Conservation (phyloP, 2,888 invertebrate species). For the Drosophila pseudotakahashii region DNA sequence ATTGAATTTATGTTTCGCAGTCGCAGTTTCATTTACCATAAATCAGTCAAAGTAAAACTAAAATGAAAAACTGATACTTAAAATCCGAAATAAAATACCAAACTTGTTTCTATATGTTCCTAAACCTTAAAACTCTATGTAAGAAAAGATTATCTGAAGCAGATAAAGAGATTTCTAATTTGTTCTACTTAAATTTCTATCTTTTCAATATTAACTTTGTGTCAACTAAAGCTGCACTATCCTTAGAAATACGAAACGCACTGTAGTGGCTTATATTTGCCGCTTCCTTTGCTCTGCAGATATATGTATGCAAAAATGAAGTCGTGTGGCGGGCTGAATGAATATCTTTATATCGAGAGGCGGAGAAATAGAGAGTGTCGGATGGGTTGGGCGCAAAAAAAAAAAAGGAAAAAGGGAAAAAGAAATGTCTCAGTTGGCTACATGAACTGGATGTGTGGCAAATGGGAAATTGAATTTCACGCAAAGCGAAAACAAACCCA, state of each 20-base stretch:
- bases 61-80: neutral
- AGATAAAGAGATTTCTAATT: neutral
- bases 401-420: constrained; percentile 2
- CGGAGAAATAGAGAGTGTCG: constrained; percentile 10
- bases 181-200: too few species aligned
- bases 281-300: constrained; percentile 5
- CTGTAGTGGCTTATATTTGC: constrained; percentile 11
- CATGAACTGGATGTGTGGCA: constrained; percentile 50
- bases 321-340: constrained; percentile 31
- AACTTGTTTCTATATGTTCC: neutral
- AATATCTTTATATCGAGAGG: constrained; percentile 34
- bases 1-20: constrained; percentile 7
- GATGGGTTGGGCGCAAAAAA: neutral
- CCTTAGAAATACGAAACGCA: neutral
- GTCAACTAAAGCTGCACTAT: neutral
- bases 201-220: neutral
- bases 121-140: neutral
- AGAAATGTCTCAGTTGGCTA: constrained; percentile 19
- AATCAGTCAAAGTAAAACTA: neutral
- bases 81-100: neutral
- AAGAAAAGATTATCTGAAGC: neutral
- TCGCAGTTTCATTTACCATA: neutral
- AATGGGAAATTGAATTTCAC: constrained; percentile 79
- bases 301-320: constrained; percentile 33
- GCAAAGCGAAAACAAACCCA: constrained; percentile 73